Evolutionary conservation across 2,113 vertebrate species (phyloP).

Genomic region (Suricata suricatta): DNA sequence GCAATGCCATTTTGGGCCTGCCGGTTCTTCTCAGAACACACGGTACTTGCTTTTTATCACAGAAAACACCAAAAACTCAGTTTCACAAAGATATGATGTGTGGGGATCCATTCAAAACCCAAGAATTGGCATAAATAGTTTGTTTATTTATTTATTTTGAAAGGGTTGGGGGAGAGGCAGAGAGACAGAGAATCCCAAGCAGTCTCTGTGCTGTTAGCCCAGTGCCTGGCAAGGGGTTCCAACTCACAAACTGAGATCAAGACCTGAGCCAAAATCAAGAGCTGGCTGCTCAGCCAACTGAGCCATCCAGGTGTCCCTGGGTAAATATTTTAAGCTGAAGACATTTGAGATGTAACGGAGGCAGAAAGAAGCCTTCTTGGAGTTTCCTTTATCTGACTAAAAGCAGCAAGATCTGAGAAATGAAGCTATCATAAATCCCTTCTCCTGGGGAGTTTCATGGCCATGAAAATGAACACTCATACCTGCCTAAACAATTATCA

Average conservation of each 20-base stretch:
- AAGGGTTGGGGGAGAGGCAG: no score
- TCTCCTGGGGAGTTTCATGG: not conserved
- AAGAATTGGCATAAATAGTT: not conserved
- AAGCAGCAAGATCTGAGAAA: not conserved
- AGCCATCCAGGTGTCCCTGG: not conserved
- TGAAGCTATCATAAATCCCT: not conserved
- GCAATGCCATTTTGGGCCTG: not conserved
- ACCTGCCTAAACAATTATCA: not conserved
- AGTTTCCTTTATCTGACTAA: not conserved
- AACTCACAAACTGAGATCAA: no score
- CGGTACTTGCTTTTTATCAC: not conserved
- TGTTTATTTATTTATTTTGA: not conserved
- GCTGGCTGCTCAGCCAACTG: no score
- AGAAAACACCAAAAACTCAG: not conserved
- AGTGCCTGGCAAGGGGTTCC: no score
- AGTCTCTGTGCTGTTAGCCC: no score
- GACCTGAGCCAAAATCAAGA: no score
- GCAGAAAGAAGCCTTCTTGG: not conserved
- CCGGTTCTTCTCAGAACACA: not conserved
- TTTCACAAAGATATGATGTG: not conserved
- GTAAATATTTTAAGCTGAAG: constrained; percentile 16
- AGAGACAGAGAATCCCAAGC: no score
- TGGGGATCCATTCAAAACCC: not conserved
- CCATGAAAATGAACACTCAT: not conserved
- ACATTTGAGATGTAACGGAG: not conserved